Evolutionary conservation across 2,888 invertebrate species (phyloP).

Genomic region (Sclerodermus sp.): DNA sequence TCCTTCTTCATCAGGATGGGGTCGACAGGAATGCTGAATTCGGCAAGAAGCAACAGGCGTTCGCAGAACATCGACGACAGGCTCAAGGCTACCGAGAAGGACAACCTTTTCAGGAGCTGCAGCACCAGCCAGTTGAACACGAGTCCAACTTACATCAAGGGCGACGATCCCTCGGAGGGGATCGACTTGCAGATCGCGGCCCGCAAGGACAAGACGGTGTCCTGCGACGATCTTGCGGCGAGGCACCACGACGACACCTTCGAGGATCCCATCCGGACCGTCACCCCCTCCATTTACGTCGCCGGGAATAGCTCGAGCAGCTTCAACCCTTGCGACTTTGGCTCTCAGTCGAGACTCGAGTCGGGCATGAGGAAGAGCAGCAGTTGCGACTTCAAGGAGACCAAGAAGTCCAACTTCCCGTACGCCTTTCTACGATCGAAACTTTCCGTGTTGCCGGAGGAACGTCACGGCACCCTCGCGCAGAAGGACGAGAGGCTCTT

Average conservation of each 20-base stretch:
- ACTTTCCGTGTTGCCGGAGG: constrained; percentile 76
- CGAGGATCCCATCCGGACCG: constrained; percentile 20
- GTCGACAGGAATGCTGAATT: constrained; percentile 75
- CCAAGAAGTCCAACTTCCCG: constrained; percentile 70
- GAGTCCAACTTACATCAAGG: constrained; percentile 67
- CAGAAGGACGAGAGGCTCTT: constrained; percentile 60
- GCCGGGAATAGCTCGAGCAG: constrained; percentile 8
- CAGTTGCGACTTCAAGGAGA: constrained; percentile 54
- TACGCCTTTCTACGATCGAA: constrained; percentile 78
- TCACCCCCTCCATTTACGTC: neutral
- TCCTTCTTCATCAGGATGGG: constrained; percentile 77
- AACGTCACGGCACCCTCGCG: constrained; percentile 56
- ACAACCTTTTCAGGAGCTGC: constrained; percentile 70
- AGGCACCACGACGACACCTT: constrained; percentile 33
- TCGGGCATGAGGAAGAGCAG: constrained; percentile 46
- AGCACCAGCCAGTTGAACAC: constrained; percentile 77
- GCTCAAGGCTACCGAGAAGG: constrained; percentile 59
- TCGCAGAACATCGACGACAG: constrained; percentile 57
- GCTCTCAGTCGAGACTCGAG: constrained; percentile 32
- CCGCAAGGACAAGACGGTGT: constrained; percentile 50
- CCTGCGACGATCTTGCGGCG: constrained; percentile 50
- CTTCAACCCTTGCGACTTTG: constrained; percentile 46
- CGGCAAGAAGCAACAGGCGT: constrained; percentile 54
- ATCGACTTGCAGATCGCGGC: constrained; percentile 64
- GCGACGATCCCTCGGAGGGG: constrained; percentile 80